These are phyloP conservation scores for Podarcis muralis DNA, from an alignment of 2,113 vertebrate species.

Conservation along the genomic window DNA sequence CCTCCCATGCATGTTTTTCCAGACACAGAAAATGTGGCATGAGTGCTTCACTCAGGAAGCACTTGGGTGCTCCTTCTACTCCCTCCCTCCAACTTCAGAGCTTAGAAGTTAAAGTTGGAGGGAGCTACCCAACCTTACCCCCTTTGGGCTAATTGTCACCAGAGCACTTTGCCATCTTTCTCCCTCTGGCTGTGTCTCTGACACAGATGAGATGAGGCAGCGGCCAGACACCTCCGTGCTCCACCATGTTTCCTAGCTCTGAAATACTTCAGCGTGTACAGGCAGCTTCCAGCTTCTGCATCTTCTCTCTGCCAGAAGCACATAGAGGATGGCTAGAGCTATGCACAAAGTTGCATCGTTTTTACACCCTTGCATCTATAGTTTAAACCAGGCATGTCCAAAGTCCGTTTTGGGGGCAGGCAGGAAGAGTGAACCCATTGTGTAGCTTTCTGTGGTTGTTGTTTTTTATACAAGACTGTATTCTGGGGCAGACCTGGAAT, in stretches of 20 bases:
- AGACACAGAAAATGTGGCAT: too few species aligned
- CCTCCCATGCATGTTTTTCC: too few species aligned
- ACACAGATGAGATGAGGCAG: background rate
- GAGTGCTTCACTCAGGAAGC: too few species aligned
- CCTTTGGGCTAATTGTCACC: background rate
- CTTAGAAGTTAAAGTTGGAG: background rate
- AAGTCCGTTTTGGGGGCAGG: too few species aligned
- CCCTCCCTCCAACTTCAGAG: background rate
- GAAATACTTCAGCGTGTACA: background rate
- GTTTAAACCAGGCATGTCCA: background rate
- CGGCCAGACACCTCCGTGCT: background rate
- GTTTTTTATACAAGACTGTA: background rate
- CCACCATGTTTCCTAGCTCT: background rate
- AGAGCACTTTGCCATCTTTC: background rate
- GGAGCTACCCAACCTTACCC: background rate
- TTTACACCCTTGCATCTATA: background rate
- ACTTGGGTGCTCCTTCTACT: background rate
- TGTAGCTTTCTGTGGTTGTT: background rate
- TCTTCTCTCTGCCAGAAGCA: background rate
- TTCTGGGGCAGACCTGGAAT: background rate
- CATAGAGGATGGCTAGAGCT: background rate
- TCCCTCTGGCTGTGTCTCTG: background rate
- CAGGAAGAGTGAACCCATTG: background rate
- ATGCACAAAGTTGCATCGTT: background rate
- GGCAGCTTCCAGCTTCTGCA: background rate